Base-by-base conservation (phyloP, 35 echinoderm and acorn worm genomes). In the Heliocidaris erythrogramma region DNA sequence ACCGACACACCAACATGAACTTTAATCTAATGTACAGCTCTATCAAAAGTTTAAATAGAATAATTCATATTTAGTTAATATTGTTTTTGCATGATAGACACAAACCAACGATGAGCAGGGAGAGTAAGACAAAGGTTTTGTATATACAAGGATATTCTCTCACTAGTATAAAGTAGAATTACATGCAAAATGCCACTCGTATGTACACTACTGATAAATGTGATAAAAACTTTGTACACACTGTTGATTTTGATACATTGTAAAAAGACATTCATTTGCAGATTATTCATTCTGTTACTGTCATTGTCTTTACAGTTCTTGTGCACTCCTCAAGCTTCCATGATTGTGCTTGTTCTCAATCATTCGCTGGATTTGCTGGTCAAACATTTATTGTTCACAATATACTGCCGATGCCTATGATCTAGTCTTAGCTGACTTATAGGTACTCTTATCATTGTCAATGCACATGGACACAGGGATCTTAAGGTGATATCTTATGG, bases 221-320 rank as follows among this genome's bases (percentile, higher is more conserved):
- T 78, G 65, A 78, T 78, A 78, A 78, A 78, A 78, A 78, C 65
- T 78, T 78, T 78, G 65, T 78, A 78, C 65, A 78, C 65, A 78
- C 65, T 78, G 65, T 78, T 78, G 65, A 78, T 78, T 78, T 78
- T 78, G 65, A 78, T 78, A 78, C 65, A 78, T 42, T 78, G 65
- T 78, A 78, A 78, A 78, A 78, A 78, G 65, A 78, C 65, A 78
- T 78, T 78, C 65, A 78, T 78, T 78, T 78, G 21, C 65, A n/a
- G 65, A 78, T 78, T 24, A 78, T 78, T 78, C 65, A 71, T 71
- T 24, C 61, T 78, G n/a, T 78, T 78, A 78, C 65, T 78, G 65
- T 78, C 65, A 78, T 21, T 18, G 65, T 78, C 65, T n/a, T 78
- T 18, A 78, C 65, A 78, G 65, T n/a, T 78, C 65, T 78, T 18